Percentiles rank a stretch among this genome's conserved stretches.
phyloP scores from a whole-genome alignment of 37 sponge, comb jelly and placozoan genomes.

The Chondrilla cf. caribensis region DNA sequence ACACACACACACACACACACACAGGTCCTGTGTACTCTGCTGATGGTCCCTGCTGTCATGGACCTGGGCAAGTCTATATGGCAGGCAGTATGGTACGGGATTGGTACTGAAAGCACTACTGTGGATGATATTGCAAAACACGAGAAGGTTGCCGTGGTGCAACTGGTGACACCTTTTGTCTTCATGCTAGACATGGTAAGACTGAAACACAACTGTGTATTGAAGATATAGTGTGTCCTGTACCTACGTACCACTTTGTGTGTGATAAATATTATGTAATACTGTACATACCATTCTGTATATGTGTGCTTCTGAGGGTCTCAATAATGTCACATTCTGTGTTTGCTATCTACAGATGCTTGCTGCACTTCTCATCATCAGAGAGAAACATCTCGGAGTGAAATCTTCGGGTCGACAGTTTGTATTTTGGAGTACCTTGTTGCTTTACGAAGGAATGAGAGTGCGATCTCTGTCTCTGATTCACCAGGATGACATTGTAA shows the following conservation, averaged over 20 bases:
- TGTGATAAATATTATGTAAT: too few relatives aligned
- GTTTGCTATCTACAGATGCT: constrained; percentile 28
- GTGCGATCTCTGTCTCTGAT: constrained; percentile 41
- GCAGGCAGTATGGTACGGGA: constrained; percentile 1
- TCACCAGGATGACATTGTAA: constrained; percentile 35
- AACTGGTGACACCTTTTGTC: constrained; percentile 33
- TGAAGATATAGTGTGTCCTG: too few relatives aligned
- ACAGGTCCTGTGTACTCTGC: constrained; percentile 36
- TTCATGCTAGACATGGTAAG: constrained; percentile 34
- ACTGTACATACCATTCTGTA: too few relatives aligned
- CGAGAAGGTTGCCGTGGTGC: constrained; percentile 15
- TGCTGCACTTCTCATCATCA: constrained; percentile 18
- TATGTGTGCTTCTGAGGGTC: too few relatives aligned
- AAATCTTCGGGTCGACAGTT: constrained; percentile 52
- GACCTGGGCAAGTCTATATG: constrained; percentile 38
- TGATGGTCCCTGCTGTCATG: constrained; percentile 33
- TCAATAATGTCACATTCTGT: too few relatives aligned
- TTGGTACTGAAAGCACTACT: not conserved
- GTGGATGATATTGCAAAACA: not conserved
- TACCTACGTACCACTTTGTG: too few relatives aligned
- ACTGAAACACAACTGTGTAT: too few relatives aligned
- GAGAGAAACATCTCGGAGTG: constrained; percentile 45
- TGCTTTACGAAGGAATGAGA: constrained; percentile 37
- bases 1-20: too few relatives aligned
- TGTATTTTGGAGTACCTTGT: constrained; percentile 57